Conservation (phyloP, 2,113 vertebrate genomes). For the Ammodytes marinus region DNA sequence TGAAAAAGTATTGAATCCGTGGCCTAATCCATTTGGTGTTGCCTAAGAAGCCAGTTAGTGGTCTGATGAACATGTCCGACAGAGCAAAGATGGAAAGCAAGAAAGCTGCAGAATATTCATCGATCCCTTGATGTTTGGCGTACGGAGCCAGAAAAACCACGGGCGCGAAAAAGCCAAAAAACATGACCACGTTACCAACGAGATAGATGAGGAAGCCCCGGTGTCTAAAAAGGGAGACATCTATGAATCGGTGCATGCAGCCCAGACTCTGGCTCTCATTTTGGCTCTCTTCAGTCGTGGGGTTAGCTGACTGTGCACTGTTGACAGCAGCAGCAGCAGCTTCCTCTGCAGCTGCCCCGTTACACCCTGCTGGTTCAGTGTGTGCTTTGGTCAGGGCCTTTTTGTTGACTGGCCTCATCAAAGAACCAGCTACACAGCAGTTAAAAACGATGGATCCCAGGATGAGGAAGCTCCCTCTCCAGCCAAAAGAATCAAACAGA, state of each 20-base stretch:
- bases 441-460: constrained; percentile 85
- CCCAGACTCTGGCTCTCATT: constrained; percentile 54
- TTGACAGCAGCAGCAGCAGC: not conserved
- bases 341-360: constrained; percentile 26
- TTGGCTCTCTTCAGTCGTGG: constrained; percentile 32
- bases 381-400: not conserved
- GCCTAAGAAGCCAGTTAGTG: constrained; percentile 81
- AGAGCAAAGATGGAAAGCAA: constrained; percentile 87
- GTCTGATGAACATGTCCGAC: constrained; percentile 85
- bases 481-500: constrained; percentile 88
- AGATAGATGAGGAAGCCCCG: constrained; percentile 90
- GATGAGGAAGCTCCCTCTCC: constrained; percentile 89
- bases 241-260: constrained; percentile 80
- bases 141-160: constrained; percentile 90
- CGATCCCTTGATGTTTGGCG: constrained; percentile 84
- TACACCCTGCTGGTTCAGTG: constrained; percentile 26
- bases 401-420: constrained; percentile 86
- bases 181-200: constrained; percentile 86
- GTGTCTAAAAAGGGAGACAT: constrained; percentile 89
- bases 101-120: constrained; percentile 87
- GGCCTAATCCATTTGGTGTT: constrained; percentile 87
- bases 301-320: not conserved
- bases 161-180: constrained; percentile 88
- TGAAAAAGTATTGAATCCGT: constrained; percentile 88
- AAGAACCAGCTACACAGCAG: constrained; percentile 87